A percentile compares a stretch with the other conserved stretches of the same genome.
Evolutionary conservation across 2,797 vertebrate species (phyloP).

Genomic region (Phoebastria nigripes): DNA sequence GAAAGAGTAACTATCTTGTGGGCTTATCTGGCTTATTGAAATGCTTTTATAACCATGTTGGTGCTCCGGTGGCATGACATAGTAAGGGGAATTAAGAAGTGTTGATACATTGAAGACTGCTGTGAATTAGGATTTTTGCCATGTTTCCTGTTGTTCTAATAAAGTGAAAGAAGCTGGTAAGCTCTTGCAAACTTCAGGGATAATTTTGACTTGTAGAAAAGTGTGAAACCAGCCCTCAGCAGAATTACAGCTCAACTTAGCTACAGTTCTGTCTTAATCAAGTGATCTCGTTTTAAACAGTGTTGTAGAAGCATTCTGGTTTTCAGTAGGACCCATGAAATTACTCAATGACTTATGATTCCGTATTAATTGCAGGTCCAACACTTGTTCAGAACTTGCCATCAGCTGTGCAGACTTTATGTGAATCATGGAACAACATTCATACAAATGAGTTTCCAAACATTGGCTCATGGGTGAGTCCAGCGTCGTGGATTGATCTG

Average conservation of each 20-base stretch:
- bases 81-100: not conserved
- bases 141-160: not conserved
- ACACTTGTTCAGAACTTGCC: conserved; percentile 92
- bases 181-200: not conserved
- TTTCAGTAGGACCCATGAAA: not conserved
- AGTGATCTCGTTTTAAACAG: not conserved
- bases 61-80: not conserved
- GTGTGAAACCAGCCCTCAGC: not conserved
- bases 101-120: not conserved
- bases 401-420: conserved; percentile 87
- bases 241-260: not conserved
- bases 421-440: conserved; percentile 94
- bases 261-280: not conserved
- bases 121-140: not conserved
- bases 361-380: conserved; percentile 76
- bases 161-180: not conserved
- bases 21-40: not conserved
- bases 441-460: conserved; percentile 97
- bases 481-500: not conserved
- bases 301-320: not conserved
- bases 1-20: not conserved
- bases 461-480: conserved; percentile 95
- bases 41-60: not conserved
- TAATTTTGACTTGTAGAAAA: not conserved
- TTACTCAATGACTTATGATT: not conserved